Evolutionary conservation across 2,113 vertebrate genomes (phyloP), one percentile per base, ranked within the genome.

Genomic region (Pao palembangensis): DNA sequence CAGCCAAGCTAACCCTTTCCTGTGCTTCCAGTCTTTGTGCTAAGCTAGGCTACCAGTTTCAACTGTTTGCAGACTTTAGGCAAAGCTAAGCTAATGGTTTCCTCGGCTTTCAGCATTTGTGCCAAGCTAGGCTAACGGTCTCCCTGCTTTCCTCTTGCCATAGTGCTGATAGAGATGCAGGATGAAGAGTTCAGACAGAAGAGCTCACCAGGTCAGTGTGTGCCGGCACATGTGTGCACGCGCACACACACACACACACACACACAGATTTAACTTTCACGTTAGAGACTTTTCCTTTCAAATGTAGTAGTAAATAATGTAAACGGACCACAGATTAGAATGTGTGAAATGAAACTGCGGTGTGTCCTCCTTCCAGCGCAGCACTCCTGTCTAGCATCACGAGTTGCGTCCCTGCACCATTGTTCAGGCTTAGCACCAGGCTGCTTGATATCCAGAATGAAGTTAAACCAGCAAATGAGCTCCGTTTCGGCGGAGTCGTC

Each of bases 131-230:
- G 49, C 49, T 50, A 50, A 50, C 23, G 1, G 21, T 10, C 25
- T 75, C 77, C 69, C 23, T 25, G n/a, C 18, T 19, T n/a, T 76
- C 73, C 71, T 82, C 82, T 82, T 83, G 79, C 85, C 85, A 52
- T 84, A 92, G 91, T 91, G 82, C 88, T 92, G 81, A 92, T 92
- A 86, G 91, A 92, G 91, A 90, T 92, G 90, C 90, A 92, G 82
- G 89, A 91, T 21, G 91, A 92, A 88, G 90, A 92, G 82, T 90
- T 92, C 88, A 90, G 90, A 75, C 90, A 90, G 85, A 92, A 90
- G 88, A 86, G 63, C 78, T 91, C 89, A 8, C 90, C 90, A 92
- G 91, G 90, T 92, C 82, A 89, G 82, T 79, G 56, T 64, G 54
- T 59, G 55, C 60, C n/a, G 50, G 46, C 56, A 43, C 20, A 25